Percentiles rank a stretch among this genome's conserved stretches.
Evolutionary conservation across 2,113 vertebrate genomes (phyloP).

Genomic region (Salvator merianae): DNA sequence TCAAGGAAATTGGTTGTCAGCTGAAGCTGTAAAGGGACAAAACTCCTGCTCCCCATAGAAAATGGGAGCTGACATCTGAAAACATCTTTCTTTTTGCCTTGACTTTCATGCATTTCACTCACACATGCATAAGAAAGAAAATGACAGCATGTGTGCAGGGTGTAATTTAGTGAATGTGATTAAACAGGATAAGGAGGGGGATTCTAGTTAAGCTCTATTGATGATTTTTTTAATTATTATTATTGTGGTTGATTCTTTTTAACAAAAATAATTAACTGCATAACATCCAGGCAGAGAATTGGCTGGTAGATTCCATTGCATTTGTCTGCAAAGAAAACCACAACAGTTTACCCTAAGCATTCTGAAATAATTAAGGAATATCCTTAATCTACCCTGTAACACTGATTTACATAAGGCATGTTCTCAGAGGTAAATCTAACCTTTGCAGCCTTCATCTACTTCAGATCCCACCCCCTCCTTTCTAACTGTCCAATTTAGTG

Average conservation of each 20-base stretch:
- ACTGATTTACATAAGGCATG: too few relatives aligned
- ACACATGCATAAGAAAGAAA: neutral
- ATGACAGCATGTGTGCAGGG: neutral
- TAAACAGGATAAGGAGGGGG: constrained; percentile 8
- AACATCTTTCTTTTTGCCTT: neutral
- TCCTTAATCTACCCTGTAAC: neutral
- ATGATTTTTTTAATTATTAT: neutral
- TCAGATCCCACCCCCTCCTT: neutral
- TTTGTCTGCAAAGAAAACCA: too few relatives aligned
- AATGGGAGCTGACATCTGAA: neutral
- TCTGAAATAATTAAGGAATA: neutral
- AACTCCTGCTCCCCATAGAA: neutral
- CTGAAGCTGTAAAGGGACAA: neutral
- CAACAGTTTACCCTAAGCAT: neutral
- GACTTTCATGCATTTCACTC: neutral
- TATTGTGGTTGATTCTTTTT: neutral
- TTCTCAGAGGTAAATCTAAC: fast-evolving
- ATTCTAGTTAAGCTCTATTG: neutral
- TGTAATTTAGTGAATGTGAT: neutral
- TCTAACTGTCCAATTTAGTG: too few relatives aligned
- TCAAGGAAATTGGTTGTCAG: neutral
- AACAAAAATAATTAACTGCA: neutral
- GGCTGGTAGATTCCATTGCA: neutral
- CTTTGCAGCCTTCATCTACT: neutral
- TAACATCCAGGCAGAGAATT: neutral